A percentile compares a stretch with the other conserved stretches of the same genome.
These are phyloP conservation scores for Oenanthe melanoleuca DNA, from an alignment of 2,113 vertebrate genomes.

Conservation along the genomic window DNA sequence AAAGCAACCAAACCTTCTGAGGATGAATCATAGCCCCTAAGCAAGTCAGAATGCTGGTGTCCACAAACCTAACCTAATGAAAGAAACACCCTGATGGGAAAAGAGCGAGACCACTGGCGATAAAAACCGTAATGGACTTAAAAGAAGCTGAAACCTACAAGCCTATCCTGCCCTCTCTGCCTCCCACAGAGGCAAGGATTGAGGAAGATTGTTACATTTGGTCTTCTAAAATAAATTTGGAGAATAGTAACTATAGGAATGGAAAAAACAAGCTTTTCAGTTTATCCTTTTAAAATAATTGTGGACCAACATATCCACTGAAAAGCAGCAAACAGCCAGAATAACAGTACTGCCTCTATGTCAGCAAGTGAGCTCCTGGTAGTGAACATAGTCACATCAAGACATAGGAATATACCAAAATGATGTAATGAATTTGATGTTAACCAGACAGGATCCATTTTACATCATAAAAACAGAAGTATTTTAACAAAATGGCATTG, in stretches of 20 bases:
- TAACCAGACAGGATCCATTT: neutral
- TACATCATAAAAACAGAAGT: neutral
- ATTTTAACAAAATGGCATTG: neutral
- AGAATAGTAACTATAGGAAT: neutral
- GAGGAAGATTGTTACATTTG: neutral
- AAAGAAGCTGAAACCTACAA: conserved; percentile 46
- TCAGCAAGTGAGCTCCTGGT: neutral
- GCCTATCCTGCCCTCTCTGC: neutral
- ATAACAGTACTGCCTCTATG: neutral
- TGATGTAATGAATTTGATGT: neutral
- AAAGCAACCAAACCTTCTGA: conserved; percentile 62
- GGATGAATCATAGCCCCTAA: conserved; percentile 71
- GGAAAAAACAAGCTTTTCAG: neutral
- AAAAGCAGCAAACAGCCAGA: neutral
- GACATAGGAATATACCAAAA: neutral
- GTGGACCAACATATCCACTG: neutral
- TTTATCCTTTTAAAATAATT: neutral
- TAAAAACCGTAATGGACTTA: neutral
- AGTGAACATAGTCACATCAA: neutral
- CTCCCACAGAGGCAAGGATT: neutral
- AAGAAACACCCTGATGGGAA: conserved; percentile 63
- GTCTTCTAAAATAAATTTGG: neutral
- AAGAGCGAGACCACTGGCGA: conserved; percentile 52
- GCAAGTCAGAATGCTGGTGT: conserved; percentile 46
- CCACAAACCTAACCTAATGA: conserved; percentile 57